Percentiles rank a stretch among this genome's conserved stretches.
phyloP scores from a whole-genome alignment of 2,113 vertebrate species.

The Spheniscus mendiculus region DNA sequence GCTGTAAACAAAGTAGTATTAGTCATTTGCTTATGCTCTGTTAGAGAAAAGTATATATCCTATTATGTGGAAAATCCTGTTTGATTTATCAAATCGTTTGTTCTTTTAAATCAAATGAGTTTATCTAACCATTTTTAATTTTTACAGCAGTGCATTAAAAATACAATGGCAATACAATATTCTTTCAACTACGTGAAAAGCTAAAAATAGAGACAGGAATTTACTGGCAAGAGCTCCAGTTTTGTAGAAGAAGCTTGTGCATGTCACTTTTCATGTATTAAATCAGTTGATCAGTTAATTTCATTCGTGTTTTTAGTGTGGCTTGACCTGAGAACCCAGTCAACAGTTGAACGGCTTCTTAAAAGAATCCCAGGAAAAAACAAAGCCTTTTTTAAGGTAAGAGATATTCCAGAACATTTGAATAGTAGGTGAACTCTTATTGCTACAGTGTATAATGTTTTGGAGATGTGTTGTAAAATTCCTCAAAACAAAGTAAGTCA shows the following conservation, averaged over 20 bases:
- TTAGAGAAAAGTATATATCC: background rate
- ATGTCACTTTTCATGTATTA: background rate
- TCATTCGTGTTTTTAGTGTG: constrained; percentile 82
- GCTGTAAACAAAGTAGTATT: background rate
- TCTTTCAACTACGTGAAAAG: background rate
- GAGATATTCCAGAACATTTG: background rate
- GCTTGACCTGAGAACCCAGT: constrained; percentile 96
- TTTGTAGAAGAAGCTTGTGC: background rate
- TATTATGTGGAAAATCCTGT: background rate
- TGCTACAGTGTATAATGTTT: background rate
- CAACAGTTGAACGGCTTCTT: constrained; percentile 93
- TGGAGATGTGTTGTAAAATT: background rate
- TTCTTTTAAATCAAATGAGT: background rate
- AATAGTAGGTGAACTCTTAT: background rate
- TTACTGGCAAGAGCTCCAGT: background rate
- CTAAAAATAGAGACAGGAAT: background rate
- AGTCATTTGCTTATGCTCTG: background rate
- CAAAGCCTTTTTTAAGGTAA: constrained; percentile 94
- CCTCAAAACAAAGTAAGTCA: background rate
- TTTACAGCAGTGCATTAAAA: background rate
- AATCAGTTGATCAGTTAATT: background rate
- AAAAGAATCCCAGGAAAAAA: constrained; percentile 88
- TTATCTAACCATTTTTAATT: background rate
- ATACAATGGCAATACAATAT: background rate
- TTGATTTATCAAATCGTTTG: background rate